A percentile compares a stretch with the other conserved stretches of the same genome.
phyloP scores from a whole-genome alignment of 2,113 vertebrate species.

The Chaetura pelagica region DNA sequence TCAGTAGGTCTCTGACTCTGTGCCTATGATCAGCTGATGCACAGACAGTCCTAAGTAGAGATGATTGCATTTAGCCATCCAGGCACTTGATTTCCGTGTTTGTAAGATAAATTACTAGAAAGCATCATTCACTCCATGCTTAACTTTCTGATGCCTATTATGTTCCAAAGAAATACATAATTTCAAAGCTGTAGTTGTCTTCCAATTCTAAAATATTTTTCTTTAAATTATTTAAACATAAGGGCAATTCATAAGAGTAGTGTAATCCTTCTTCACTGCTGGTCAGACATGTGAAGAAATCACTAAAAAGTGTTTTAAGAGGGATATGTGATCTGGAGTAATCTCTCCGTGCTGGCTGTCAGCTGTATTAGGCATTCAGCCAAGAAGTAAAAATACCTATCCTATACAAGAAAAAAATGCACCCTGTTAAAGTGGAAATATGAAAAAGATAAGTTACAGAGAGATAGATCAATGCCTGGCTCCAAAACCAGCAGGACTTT shows the following conservation, averaged over 20 bases:
- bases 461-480: neutral
- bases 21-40: neutral
- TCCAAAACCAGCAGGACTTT: no score
- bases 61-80: neutral
- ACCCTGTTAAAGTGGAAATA: neutral
- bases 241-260: neutral
- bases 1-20: neutral
- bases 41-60: neutral
- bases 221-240: conserved; percentile 22
- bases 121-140: neutral
- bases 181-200: neutral
- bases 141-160: neutral
- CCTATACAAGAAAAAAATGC: neutral
- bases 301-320: conserved; percentile 8
- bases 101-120: neutral
- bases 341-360: neutral
- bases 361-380: neutral
- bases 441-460: neutral
- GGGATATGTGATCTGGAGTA: neutral
- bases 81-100: neutral
- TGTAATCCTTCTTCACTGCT: neutral
- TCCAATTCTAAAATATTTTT: conserved; percentile 14
- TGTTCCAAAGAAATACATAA: neutral
- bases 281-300: neutral
- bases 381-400: conserved; percentile 25